phyloP scores from a whole-genome alignment of 2,888 invertebrate species.

The Megalurothrips usitatus region DNA sequence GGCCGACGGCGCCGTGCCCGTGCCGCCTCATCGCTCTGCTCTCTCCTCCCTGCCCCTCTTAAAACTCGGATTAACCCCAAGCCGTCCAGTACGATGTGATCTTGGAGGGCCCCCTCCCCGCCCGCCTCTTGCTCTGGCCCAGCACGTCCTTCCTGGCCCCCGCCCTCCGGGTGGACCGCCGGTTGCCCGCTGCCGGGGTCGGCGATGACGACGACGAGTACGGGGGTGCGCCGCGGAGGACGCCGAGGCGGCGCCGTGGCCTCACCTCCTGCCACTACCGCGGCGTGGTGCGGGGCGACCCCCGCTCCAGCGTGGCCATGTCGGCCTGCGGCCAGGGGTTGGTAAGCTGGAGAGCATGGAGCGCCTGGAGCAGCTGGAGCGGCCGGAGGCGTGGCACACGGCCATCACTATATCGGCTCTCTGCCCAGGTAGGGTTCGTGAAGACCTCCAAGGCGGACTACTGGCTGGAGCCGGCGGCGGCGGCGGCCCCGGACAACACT shows the following conservation, averaged over 20 bases:
- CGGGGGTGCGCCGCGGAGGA: neutral
- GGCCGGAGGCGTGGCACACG: neutral
- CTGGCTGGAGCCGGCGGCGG: slow-evolving; percentile 62
- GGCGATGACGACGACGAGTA: too few relatives aligned
- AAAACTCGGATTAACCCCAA: too few relatives aligned
- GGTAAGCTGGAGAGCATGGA: slow-evolving; percentile 41
- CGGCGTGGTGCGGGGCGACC: slow-evolving; percentile 43
- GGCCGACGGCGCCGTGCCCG: neutral
- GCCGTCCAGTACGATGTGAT: neutral
- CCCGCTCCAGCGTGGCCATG: slow-evolving; percentile 44
- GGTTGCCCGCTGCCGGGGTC: neutral
- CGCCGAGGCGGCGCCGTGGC: neutral
- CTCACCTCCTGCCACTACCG: slow-evolving; percentile 41
- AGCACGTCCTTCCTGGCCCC: slow-evolving; percentile 44
- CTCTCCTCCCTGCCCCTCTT: neutral
- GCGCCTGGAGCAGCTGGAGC: too few relatives aligned
- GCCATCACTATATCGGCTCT: slow-evolving; percentile 34
- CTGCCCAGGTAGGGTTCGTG: slow-evolving; percentile 60
- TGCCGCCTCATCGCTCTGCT: neutral
- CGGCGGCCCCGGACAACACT: slow-evolving; percentile 29
- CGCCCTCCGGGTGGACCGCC: slow-evolving; percentile 62
- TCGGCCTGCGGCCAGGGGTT: slow-evolving; percentile 45
- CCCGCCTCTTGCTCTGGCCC: slow-evolving; percentile 41
- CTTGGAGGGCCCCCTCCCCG: neutral
- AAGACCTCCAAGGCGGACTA: slow-evolving; percentile 62